Percentiles rank a stretch among this genome's conserved stretches.
These are phyloP conservation scores for Nudaria mundana DNA, from an alignment of 2,888 invertebrate genomes.

Conservation along the genomic window DNA sequence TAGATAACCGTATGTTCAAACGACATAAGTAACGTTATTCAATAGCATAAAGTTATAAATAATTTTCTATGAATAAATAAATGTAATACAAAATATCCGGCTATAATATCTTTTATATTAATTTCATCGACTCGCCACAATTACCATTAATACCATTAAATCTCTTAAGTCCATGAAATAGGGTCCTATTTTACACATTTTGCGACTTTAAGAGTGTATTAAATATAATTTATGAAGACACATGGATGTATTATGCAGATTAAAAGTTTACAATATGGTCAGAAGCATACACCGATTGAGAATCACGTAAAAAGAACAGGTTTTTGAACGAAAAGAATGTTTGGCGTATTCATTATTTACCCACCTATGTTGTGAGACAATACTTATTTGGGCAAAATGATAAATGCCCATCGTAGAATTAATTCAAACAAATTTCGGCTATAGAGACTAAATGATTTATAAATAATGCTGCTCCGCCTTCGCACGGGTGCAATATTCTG, in stretches of 20 bases:
- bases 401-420: not conserved
- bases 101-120: slow-evolving; percentile 15
- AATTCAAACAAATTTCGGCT: too few relatives aligned
- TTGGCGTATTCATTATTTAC: slow-evolving; percentile 14
- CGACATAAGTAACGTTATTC: slow-evolving; percentile 9
- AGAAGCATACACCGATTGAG: slow-evolving; percentile 16
- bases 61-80: slow-evolving; percentile 20
- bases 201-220: slow-evolving; percentile 17
- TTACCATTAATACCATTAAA: slow-evolving; percentile 7
- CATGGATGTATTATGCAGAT: slow-evolving; percentile 29
- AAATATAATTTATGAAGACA: slow-evolving; percentile 31
- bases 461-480: too few relatives aligned
- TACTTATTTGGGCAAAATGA: not conserved
- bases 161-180: slow-evolving; percentile 17
- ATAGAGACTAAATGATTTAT: too few relatives aligned
- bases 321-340: slow-evolving; percentile 13
- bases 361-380: slow-evolving; percentile 2
- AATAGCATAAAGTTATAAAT: slow-evolving; percentile 20
- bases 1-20: not conserved
- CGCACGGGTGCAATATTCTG: too few relatives aligned
- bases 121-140: slow-evolving; percentile 23
- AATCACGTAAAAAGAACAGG: slow-evolving; percentile 20
- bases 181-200: slow-evolving; percentile 10
- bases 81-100: slow-evolving; percentile 10
- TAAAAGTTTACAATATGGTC: slow-evolving; percentile 24